These are phyloP conservation scores for Chelonus insularis DNA, from an alignment of 1,140 invertebrate species.

Conservation along the genomic window DNA sequence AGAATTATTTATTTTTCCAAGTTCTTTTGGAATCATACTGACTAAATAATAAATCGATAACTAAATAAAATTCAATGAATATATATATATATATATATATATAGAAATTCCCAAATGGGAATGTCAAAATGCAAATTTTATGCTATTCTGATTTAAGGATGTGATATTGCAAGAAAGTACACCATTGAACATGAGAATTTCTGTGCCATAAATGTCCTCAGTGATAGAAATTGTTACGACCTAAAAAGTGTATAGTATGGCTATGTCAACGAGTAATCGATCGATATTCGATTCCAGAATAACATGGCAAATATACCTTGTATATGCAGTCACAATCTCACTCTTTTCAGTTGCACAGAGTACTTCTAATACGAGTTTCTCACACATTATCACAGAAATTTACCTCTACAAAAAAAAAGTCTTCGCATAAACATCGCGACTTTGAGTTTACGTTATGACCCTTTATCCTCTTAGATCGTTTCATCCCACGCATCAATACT, in stretches of 20 bases:
- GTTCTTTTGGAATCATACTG: no score
- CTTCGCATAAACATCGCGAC: neutral
- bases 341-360: neutral
- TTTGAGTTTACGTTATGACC: neutral
- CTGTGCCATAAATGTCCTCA: neutral
- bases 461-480: neutral
- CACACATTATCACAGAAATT: neutral
- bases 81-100: no score
- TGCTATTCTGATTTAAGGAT: no score
- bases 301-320: constrained; percentile 17
- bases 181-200: neutral
- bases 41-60: no score
- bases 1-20: no score
- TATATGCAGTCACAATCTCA: neutral
- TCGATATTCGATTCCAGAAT: constrained; percentile 19
- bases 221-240: constrained; percentile 1
- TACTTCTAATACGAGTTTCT: neutral
- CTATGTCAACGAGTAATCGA: constrained; percentile 23
- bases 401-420: neutral
- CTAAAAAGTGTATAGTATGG: neutral
- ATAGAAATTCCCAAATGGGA: no score
- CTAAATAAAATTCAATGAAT: no score
- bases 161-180: no score
- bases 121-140: no score
- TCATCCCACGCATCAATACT: constrained; percentile 3